Evolutionary conservation across 2,113 vertebrate species (phyloP), one percentile per base, ranked within the genome.

Genomic region (Myiozetetes cayanensis): DNA sequence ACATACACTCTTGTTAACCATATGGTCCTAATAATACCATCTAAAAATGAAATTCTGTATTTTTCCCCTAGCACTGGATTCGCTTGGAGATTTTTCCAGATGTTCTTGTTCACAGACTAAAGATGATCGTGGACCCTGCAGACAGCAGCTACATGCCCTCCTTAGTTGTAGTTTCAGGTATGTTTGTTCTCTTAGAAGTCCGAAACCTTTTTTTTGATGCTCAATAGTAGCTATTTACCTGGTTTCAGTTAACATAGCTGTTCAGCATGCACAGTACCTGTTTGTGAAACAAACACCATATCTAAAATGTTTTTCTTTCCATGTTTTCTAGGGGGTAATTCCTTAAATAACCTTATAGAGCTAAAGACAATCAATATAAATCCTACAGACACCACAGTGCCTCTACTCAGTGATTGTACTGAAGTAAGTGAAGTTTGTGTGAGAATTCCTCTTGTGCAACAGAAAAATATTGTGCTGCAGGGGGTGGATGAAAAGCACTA

Each of bases 101-200:
- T 75, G 98, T 99, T 82, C 98, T 99, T 25, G 98, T 99, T 78
- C 99, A 99, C 96, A 98, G 98, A 87, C 97, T 99, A 56, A 99
- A 99, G 97, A 99, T 99, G 99, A 97, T 98, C 19, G 99, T 99
- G 14, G 99, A 99, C 90, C 99, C 99, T 43, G 99, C 99, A 9
- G 99, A 99, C 97, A 99, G 99, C 96, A 99, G 99, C 97, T 99
- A 99, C 97, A 99, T 99, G 99, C 99, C 99, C 6, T 99, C 99
- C 7, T 97, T 99, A 49, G 99, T 99, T 37, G 99, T 99, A 19
- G 99, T 99, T 55, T 99, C 99, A 96, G 99, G 99, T 99, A 97
- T 53, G 76, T 74, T 25, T 81, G 3, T 82, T 47, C 18, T 89
- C 19, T 43, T 12, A 63, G 66, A 89, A 85, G 43, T 58, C 14